Base-by-base conservation (phyloP, 2,888 invertebrate genomes). In the Kuschelorhynchus macadamiae region DNA sequence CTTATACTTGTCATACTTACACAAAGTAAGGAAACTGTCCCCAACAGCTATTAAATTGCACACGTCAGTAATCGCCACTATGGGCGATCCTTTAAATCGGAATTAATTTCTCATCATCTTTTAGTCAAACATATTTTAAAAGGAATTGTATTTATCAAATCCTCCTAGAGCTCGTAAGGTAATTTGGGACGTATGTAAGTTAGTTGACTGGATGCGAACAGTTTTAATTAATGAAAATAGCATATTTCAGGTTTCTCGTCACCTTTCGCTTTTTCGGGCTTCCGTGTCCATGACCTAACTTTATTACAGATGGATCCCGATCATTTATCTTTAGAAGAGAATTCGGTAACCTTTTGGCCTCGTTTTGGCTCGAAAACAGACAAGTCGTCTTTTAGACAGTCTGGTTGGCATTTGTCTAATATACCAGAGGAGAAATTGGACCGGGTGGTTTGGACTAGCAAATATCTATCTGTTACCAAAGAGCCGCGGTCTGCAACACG, bases 291-390 rank as follows among this genome's bases (percentile, higher is more conserved):
- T 14, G 63, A 63, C 21, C 17, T 62, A 21, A 62, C 62, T 1
- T 44, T 56, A 1, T 25, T 63, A 11, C 20, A 17, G 20, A 56
- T 56, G 17, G 42, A 32, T 17, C 8, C 20, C 1, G 18, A 52
- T 52, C 20, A 18, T 20, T 21, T 49, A 9, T 11, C 25, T 8
- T 3, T 21, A 12, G 12, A 25, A 2, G n/a, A 33, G 12, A 41
- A 66, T 1, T 49, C 56, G 8, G 46, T 76, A n/a, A 55, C 60
- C 7, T 62, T 77, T 18, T 73, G 72, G 72, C 75, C 75, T n/a
- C 20, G 41, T 9, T 76, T 73, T 32, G 72, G 75, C 0, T 76
- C 75, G 0, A 76, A 75, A 70, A 76, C 74, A 0, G 74, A 76
- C 25, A 57, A 39, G 11, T 8, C 1, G 12, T 12, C 5, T 11